Evolutionary conservation across 2,797 vertebrate species (phyloP).

Genomic region (Gymnodraco acuticeps): DNA sequence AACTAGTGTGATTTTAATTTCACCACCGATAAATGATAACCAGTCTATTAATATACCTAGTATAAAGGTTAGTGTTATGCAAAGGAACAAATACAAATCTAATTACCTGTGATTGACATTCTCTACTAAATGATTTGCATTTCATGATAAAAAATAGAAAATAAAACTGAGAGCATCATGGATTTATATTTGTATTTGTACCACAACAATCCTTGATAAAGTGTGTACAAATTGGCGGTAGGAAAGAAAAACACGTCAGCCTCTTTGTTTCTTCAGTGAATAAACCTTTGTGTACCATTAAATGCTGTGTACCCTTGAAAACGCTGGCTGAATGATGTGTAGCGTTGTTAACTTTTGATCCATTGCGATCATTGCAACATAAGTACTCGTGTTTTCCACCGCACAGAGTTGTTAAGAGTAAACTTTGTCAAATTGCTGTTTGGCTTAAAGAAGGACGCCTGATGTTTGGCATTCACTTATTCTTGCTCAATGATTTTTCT

Average conservation of each 20-base stretch:
- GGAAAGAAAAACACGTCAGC: not conserved
- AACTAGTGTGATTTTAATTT: slow-evolving; percentile 19
- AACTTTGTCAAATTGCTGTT: slow-evolving; percentile 53
- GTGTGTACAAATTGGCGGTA: not conserved
- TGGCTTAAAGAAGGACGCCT: slow-evolving; percentile 60
- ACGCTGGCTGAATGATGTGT: slow-evolving; percentile 18
- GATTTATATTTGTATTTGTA: not conserved
- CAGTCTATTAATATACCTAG: slow-evolving; percentile 12
- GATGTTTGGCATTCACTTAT: slow-evolving; percentile 67
- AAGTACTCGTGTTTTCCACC: slow-evolving; percentile 45
- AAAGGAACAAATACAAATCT: slow-evolving; percentile 23
- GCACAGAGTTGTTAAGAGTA: slow-evolving; percentile 29
- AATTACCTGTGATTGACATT: slow-evolving; percentile 6
- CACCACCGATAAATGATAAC: slow-evolving; percentile 11
- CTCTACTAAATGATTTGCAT: not conserved
- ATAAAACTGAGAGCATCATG: slow-evolving; percentile 4
- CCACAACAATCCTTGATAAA: not conserved
- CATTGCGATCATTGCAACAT: slow-evolving; percentile 41
- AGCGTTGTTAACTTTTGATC: slow-evolving; percentile 52
- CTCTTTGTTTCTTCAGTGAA: slow-evolving; percentile 16
- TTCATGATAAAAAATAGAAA: not conserved
- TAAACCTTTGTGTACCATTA: slow-evolving; percentile 6
- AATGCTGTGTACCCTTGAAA: slow-evolving; percentile 52
- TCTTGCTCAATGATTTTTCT: slow-evolving; percentile 43
- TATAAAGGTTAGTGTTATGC: slow-evolving; percentile 7